A percentile compares a stretch with the other conserved stretches of the same genome.
These are phyloP conservation scores for Rhea americana DNA, from an alignment of 2,113 vertebrate species.

Conservation along the genomic window DNA sequence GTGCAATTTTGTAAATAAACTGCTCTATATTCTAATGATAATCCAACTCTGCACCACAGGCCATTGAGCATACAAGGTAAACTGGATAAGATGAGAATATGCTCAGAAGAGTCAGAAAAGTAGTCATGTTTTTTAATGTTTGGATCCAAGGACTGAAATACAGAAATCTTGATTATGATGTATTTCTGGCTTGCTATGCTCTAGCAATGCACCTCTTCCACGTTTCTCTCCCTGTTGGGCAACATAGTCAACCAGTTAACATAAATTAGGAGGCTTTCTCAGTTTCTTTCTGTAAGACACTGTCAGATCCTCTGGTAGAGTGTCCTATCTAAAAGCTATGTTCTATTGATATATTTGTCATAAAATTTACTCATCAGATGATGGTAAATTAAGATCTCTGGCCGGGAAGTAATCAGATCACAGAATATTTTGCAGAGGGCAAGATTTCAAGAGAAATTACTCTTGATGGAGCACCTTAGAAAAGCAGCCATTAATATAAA, in stretches of 20 bases:
- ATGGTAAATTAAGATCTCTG: constrained; percentile 14
- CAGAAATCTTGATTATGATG: neutral
- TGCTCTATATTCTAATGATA: neutral
- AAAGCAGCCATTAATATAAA: neutral
- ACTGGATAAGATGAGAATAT: neutral
- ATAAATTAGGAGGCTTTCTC: neutral
- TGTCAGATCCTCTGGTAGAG: neutral
- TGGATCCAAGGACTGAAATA: neutral
- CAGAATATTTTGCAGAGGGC: neutral
- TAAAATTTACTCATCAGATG: neutral
- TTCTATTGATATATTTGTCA: neutral
- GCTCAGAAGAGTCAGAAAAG: neutral
- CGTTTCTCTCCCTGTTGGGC: neutral
- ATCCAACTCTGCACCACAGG: neutral
- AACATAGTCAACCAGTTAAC: neutral
- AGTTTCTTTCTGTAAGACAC: neutral
- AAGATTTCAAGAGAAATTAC: constrained; percentile 14
- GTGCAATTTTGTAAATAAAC: neutral
- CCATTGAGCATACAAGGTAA: neutral
- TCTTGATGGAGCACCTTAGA: constrained; percentile 16
- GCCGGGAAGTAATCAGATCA: neutral
- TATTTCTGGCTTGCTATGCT: neutral
- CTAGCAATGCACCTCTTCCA: neutral
- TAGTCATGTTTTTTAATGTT: neutral
- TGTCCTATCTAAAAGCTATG: neutral